phyloP scores from a whole-genome alignment of 2,113 vertebrate species.

The Sula dactylatra region DNA sequence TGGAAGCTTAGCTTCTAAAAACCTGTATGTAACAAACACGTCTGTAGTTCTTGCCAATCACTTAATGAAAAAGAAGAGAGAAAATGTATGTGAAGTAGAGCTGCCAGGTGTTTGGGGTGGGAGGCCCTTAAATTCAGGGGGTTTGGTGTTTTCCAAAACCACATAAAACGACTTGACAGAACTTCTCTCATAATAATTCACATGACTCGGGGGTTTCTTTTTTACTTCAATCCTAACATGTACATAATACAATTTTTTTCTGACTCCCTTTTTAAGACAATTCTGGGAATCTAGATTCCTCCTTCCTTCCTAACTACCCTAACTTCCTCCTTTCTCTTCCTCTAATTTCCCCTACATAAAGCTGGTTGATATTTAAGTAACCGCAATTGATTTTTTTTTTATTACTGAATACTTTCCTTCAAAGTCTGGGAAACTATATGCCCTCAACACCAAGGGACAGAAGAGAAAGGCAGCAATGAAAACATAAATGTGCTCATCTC shows the following conservation, averaged over 20 bases:
- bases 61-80: background rate
- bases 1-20: background rate
- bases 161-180: background rate
- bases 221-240: background rate
- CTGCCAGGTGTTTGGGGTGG: background rate
- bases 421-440: background rate
- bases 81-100: background rate
- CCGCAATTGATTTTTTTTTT: background rate
- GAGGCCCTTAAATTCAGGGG: background rate
- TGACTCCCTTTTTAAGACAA: background rate
- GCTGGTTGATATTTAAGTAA: background rate
- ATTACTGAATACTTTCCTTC: background rate
- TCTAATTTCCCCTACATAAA: background rate
- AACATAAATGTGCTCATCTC: background rate
- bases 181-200: background rate
- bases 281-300: background rate
- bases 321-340: background rate
- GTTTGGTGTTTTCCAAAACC: background rate
- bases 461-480: background rate
- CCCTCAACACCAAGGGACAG: background rate
- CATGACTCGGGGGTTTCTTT: background rate
- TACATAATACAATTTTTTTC: background rate
- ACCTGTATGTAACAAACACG: background rate
- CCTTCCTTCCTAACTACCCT: too few species aligned
- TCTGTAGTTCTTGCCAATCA: background rate